phyloP scores from a whole-genome alignment of 2,113 vertebrate genomes.

The Ptychochromis oligacanthus region DNA sequence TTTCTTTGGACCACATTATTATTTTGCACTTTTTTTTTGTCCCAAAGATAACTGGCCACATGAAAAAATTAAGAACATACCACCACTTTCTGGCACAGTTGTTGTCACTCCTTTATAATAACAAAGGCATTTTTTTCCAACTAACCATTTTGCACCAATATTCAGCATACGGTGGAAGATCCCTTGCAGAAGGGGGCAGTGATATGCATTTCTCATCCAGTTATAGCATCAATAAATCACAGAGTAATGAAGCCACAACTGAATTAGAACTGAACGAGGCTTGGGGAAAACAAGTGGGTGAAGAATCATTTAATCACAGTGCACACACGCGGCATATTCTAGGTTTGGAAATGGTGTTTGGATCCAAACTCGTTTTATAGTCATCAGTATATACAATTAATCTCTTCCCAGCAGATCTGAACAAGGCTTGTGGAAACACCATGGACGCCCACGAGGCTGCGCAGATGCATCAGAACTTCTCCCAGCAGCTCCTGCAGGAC shows the following conservation, averaged over 20 bases:
- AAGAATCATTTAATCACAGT: background rate
- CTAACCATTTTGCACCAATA: background rate
- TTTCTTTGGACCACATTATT: background rate
- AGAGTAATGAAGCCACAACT: constrained; percentile 7
- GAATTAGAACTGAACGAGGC: background rate
- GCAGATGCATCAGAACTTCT: constrained; percentile 96
- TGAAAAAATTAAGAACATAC: background rate
- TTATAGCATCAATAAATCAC: background rate
- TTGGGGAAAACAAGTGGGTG: background rate
- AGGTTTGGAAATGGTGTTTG: background rate
- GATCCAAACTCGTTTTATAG: background rate
- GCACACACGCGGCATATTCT: background rate
- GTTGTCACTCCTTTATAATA: background rate
- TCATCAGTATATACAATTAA: background rate
- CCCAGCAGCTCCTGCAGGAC: constrained; percentile 89
- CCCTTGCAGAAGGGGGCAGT: background rate
- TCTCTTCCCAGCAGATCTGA: constrained; percentile 81
- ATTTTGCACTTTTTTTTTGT: background rate
- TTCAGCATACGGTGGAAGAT: background rate
- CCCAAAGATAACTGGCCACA: background rate
- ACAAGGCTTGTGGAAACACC: constrained; percentile 91
- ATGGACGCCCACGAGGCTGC: constrained; percentile 90
- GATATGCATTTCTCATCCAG: background rate
- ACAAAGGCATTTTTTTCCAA: background rate
- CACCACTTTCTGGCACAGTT: background rate